Percentiles rank a stretch among this genome's conserved stretches.
These are phyloP conservation scores for Crotophaga sulcirostris DNA, from an alignment of 2,113 vertebrate genomes.

Conservation along the genomic window DNA sequence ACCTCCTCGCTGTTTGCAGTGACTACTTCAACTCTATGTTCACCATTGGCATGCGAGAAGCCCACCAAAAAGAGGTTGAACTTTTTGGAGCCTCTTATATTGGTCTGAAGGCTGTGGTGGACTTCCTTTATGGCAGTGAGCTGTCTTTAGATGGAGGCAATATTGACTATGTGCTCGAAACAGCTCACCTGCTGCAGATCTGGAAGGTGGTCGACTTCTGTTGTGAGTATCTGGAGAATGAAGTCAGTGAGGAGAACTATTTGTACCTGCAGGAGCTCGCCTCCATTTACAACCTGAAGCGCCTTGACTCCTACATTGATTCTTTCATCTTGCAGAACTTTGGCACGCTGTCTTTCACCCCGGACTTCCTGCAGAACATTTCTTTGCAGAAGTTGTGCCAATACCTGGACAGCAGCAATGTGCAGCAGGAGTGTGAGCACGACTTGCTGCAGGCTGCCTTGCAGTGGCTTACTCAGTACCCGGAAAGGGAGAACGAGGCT, in stretches of 20 bases:
- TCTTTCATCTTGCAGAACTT: conserved; percentile 87
- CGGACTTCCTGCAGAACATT: conserved; percentile 84
- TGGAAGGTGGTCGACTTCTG: conserved; percentile 95
- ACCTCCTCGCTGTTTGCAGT: conserved; percentile 89
- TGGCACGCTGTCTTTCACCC: conserved; percentile 83
- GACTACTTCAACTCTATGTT: conserved; percentile 98
- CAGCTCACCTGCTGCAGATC: conserved; percentile 91
- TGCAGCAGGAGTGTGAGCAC: conserved; percentile 88
- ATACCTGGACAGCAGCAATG: conserved; percentile 85
- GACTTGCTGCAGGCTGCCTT: conserved; percentile 86
- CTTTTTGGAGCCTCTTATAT: conserved; percentile 87
- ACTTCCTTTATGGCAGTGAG: conserved; percentile 92
- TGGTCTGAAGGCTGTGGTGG: conserved; percentile 89
- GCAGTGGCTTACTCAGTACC: conserved; percentile 88
- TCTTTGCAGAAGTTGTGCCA: conserved; percentile 83
- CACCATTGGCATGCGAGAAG: conserved; percentile 92
- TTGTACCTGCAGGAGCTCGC: conserved; percentile 93
- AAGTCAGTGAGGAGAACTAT: conserved; percentile 92
- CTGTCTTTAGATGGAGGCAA: conserved; percentile 89
- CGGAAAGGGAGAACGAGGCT: conserved; percentile 78
- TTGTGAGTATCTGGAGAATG: conserved; percentile 91
- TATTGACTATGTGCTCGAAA: conserved; percentile 88
- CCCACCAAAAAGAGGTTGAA: conserved; percentile 89
- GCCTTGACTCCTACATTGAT: conserved; percentile 89
- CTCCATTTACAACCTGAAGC: conserved; percentile 90